Conservation (phyloP, 2,797 vertebrate genomes). For the Spinibarbus caldwelli region DNA sequence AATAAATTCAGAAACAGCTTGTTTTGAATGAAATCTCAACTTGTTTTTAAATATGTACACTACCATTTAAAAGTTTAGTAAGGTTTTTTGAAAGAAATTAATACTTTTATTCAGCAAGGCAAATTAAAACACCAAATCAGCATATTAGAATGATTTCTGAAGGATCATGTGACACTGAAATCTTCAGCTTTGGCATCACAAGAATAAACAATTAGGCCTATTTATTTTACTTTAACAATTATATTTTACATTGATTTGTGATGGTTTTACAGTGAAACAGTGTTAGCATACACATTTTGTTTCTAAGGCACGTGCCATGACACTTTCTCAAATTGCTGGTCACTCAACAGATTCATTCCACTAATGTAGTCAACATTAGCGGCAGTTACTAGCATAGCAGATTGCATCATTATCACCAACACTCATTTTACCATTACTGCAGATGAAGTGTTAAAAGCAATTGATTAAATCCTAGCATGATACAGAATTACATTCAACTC, state of each 20-base stretch:
- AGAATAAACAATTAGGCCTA: not conserved
- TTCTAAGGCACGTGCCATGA: not conserved
- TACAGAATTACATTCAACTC: not conserved
- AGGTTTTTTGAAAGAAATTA: not conserved
- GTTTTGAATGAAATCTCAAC: not conserved
- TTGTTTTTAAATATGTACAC: not conserved
- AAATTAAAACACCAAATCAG: too few species aligned
- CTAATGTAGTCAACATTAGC: not conserved
- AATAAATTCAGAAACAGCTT: not conserved
- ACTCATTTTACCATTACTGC: slow-evolving; percentile 5
- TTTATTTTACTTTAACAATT: not conserved
- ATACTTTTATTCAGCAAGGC: not conserved
- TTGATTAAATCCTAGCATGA: not conserved
- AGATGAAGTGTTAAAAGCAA: not conserved
- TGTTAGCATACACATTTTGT: not conserved
- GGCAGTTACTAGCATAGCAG: not conserved
- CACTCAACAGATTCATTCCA: not conserved
- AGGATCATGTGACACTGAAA: not conserved
- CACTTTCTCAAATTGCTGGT: not conserved
- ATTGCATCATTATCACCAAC: not conserved
- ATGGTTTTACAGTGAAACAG: not conserved
- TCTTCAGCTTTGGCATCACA: not conserved
- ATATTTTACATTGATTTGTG: not conserved
- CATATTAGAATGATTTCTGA: not conserved
- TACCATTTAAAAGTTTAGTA: not conserved